A percentile compares a stretch with the other conserved stretches of the same genome.
Conservation (phyloP, 1,140 invertebrate species). For the Drosophila sechellia region DNA sequence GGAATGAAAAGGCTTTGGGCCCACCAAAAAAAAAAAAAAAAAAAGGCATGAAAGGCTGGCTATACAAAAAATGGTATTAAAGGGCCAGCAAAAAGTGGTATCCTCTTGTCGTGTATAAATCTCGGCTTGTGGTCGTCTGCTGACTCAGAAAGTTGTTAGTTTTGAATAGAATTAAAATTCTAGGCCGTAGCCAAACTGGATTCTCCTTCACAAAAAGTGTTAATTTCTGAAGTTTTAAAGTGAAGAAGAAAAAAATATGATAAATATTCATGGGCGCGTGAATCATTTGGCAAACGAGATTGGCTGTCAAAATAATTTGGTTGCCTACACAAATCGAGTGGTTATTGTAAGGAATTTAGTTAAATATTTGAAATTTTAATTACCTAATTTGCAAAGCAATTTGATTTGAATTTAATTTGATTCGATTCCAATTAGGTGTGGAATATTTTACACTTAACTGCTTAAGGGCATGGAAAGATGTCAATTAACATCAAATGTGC, state of each 20-base stretch:
- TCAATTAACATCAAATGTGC: background rate
- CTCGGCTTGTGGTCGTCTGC: slow-evolving; percentile 15
- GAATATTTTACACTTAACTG: too few relatives aligned
- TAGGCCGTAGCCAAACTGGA: slow-evolving; percentile 4
- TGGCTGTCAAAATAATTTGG: slow-evolving; percentile 21
- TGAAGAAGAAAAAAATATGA: slow-evolving; percentile 1
- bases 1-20: slow-evolving; percentile 8
- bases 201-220: slow-evolving; percentile 36
- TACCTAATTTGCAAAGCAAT: background rate
- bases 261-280: slow-evolving; percentile 30
- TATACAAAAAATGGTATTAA: slow-evolving; percentile 5
- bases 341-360: background rate
- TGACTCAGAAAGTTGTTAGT: slow-evolving; percentile 34
- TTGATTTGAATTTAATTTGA: background rate
- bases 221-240: slow-evolving; percentile 23
- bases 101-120: slow-evolving; percentile 33
- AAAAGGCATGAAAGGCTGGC: slow-evolving; percentile 8
- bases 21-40: background rate
- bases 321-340: background rate
- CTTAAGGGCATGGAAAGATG: too few relatives aligned
- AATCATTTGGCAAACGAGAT: slow-evolving; percentile 17
- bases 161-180: slow-evolving; percentile 4
- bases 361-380: background rate
- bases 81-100: slow-evolving; percentile 7
- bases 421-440: too few relatives aligned